Evolutionary conservation across 2,113 vertebrate species (phyloP).

Genomic region (Atherinomorus stipes): DNA sequence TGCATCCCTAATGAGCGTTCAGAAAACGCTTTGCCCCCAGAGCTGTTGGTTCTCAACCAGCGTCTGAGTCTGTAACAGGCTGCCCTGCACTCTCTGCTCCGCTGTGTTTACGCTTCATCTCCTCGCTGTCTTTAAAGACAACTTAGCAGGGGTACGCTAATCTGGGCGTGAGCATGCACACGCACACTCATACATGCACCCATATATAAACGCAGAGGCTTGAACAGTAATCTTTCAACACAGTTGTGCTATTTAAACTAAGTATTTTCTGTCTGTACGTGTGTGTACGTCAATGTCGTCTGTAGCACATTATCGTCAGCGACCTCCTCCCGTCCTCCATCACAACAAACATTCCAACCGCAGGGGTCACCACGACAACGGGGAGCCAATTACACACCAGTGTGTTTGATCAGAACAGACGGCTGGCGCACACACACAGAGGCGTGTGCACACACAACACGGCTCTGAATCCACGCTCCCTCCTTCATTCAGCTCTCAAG

Average conservation of each 20-base stretch:
- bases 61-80: constrained; percentile 67
- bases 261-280: constrained; percentile 42
- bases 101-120: constrained; percentile 75
- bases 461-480: constrained; percentile 29
- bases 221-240: constrained; percentile 65
- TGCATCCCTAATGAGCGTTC: constrained; percentile 73
- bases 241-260: constrained; percentile 59
- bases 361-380: constrained; percentile 74
- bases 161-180: constrained; percentile 23
- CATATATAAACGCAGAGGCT: constrained; percentile 2
- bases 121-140: constrained; percentile 75
- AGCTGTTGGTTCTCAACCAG: constrained; percentile 69
- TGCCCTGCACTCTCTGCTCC: constrained; percentile 62
- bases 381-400: constrained; percentile 83
- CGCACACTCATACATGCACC: not conserved
- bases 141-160: constrained; percentile 73
- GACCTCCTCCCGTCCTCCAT: constrained; percentile 78
- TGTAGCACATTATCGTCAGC: constrained; percentile 71
- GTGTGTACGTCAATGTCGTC: constrained; percentile 30
- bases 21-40: constrained; percentile 44
- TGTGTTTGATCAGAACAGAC: constrained; percentile 81
- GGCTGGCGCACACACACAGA: constrained; percentile 46
- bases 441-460: constrained; percentile 22
- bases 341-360: constrained; percentile 75
- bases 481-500: constrained; percentile 49